Evolutionary conservation across 2,797 vertebrate genomes (phyloP).

Genomic region (Peromyscus melanophrys): DNA sequence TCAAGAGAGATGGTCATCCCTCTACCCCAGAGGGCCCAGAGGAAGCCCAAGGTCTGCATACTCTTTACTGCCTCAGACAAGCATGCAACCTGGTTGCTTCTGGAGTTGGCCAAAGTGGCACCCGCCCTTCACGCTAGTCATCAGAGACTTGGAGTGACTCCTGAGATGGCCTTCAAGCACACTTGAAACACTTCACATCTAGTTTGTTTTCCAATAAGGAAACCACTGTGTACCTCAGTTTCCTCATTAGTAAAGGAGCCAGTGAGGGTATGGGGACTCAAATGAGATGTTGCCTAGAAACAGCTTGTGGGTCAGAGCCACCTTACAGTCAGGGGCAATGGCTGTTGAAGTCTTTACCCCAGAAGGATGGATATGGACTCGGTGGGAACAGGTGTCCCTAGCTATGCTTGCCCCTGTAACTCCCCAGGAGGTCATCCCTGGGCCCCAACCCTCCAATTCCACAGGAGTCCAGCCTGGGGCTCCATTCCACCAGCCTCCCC

Average conservation of each 20-base stretch:
- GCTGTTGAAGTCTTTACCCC: not conserved
- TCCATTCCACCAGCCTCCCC: too few relatives aligned
- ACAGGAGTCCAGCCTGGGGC: not conserved
- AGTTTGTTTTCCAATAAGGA: not conserved
- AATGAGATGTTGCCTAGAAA: fast-evolving
- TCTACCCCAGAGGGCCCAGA: not conserved
- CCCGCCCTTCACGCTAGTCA: not conserved
- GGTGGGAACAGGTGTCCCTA: not conserved
- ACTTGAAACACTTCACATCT: not conserved
- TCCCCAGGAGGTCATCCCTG: not conserved
- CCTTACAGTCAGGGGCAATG: not conserved
- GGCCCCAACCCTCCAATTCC: not conserved
- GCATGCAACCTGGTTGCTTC: too few relatives aligned
- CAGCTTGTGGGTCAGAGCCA: not conserved
- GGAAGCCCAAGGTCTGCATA: not conserved
- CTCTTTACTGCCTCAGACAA: not conserved
- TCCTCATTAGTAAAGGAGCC: not conserved
- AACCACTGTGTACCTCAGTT: not conserved
- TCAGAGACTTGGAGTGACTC: not conserved
- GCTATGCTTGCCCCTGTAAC: fast-evolving
- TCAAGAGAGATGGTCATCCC: not conserved
- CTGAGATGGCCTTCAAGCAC: not conserved
- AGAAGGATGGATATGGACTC: not conserved
- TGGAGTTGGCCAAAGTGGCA: not conserved
- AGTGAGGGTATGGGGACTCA: not conserved